A percentile compares a stretch with the other conserved stretches of the same genome.
These are phyloP conservation scores for Pogonus chalceus DNA, from an alignment of 1,140 invertebrate genomes.

Conservation along the genomic window DNA sequence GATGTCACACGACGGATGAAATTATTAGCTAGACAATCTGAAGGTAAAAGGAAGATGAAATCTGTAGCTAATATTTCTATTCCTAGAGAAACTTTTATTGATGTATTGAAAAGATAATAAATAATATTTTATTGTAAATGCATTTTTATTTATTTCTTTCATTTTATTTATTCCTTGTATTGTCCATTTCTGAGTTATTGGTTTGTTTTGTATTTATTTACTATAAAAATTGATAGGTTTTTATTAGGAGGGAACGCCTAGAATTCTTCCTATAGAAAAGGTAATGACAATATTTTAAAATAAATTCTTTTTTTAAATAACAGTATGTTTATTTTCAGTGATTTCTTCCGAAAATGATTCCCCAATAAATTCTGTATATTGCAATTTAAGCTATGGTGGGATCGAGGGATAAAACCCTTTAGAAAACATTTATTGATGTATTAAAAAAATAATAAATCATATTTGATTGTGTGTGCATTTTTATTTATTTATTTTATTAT, in stretches of 20 bases:
- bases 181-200: too few species aligned
- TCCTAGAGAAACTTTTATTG: constrained; percentile 88
- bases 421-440: constrained; percentile 90
- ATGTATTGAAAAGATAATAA: constrained; percentile 71
- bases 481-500: too few species aligned
- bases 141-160: neutral
- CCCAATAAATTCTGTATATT: constrained; percentile 77
- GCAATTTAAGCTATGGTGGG: constrained; percentile 77
- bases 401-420: constrained; percentile 75
- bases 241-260: too few species aligned
- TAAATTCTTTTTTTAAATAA: too few species aligned
- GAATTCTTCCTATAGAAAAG: too few species aligned
- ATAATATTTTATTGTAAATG: too few species aligned
- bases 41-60: constrained; percentile 89
- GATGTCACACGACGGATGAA: constrained; percentile 86
- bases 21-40: constrained; percentile 76
- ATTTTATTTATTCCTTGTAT: neutral
- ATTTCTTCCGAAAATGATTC: too few species aligned
- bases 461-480: too few species aligned
- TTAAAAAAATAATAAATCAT: constrained; percentile 72
- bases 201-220: too few species aligned
- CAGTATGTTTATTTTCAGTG: too few species aligned
- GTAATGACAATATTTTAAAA: too few species aligned
- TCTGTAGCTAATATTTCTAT: constrained; percentile 83
- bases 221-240: too few species aligned